These are phyloP conservation scores for Psittacula cyanocephala DNA, from an alignment of 2,113 vertebrate species.

Conservation along the genomic window DNA sequence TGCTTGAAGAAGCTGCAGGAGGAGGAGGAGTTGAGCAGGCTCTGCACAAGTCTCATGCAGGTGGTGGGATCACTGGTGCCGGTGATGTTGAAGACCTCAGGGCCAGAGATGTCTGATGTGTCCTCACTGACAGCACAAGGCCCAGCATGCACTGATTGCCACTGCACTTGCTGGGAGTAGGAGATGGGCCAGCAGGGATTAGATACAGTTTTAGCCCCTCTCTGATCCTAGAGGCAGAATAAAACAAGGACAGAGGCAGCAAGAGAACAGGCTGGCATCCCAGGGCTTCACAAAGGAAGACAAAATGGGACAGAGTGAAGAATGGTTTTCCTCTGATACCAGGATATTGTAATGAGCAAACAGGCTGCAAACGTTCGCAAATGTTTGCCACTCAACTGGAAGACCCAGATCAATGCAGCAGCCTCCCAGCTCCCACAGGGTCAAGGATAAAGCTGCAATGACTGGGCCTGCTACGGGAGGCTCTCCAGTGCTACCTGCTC, in stretches of 20 bases:
- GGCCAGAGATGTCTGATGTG: background rate
- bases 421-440: background rate
- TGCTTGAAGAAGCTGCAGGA: constrained; percentile 16
- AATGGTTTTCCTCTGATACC: background rate
- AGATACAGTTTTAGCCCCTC: background rate
- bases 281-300: background rate
- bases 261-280: background rate
- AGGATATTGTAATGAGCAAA: too few relatives aligned
- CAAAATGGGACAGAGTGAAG: background rate
- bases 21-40: constrained; percentile 32
- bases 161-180: constrained; percentile 11
- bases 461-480: background rate
- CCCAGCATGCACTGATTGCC: background rate
- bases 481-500: background rate
- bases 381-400: fast-evolving
- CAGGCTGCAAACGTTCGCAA: background rate
- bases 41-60: background rate
- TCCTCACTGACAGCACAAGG: background rate
- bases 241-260: background rate
- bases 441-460: background rate
- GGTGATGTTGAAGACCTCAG: constrained; percentile 5
- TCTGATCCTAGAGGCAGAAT: background rate
- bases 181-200: constrained; percentile 58
- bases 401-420: background rate
- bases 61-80: background rate